Base-by-base conservation (phyloP, 2,113 vertebrate genomes). In the Leptosomus discolor region DNA sequence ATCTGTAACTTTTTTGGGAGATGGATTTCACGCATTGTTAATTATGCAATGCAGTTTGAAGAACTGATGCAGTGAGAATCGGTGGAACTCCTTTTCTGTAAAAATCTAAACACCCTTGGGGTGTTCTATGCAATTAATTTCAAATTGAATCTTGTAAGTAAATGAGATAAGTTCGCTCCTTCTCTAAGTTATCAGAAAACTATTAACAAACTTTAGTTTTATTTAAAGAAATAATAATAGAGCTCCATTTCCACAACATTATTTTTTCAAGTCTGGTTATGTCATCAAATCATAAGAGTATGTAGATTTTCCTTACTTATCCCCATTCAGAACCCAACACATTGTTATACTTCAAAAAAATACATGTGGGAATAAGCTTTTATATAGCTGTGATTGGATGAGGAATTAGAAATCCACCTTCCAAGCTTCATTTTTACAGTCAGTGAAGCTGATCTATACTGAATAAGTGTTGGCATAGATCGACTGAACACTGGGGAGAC, bases 1-100 rank as follows among this genome's bases (percentile, higher is more conserved):
- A 92, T 93, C 68, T 97, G 75, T 78, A 97, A 93, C n/a, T 79
- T 88, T 90, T 94, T 71, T 17, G 51, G 45, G 50, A 97, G 74
- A 86, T 94, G 54, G 57, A 94, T 98, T 98, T 98, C 95, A 97
- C 1, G 54, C 95, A 69, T 90, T 96, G 89, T 97, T 98, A 97
- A 97, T 96, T 97, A 95, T 94, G 65, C 58, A 94, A 85, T 85
- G 88, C 51, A 82, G 5, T 96, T 94, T 97, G 90, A 94, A 95
- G 96, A 97, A 85, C 67, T 92, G 86, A 96, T 97, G 86, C 69
- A 84, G 43, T 67, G 63, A 95, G 56, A 96, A 95, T 61, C 58
- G 54, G 58, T 76, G 73, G 88, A 90, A 39, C 12, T 95, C 46
- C 70, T 89, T 94, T 84, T 88, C 73, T 80, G 45, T 11, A 96